Evolutionary conservation across 1,140 invertebrate genomes (phyloP).

Genomic region (Heliconius melpomene): DNA sequence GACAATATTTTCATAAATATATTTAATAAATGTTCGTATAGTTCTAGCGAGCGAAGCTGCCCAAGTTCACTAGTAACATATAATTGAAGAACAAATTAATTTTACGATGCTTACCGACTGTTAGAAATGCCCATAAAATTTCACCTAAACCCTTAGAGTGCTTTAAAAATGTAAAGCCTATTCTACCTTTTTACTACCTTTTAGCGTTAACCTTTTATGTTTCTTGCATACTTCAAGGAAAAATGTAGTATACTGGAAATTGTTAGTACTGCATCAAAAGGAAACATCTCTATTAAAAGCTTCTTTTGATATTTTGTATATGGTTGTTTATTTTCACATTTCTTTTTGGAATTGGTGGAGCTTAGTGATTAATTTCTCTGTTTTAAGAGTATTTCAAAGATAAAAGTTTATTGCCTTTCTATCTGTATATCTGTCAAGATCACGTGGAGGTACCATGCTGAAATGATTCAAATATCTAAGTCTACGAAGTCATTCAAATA

Average conservation of each 20-base stretch:
- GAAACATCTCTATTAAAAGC: constrained; percentile 1
- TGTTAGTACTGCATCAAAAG: not conserved
- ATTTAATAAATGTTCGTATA: too few relatives aligned
- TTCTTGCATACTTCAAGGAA: constrained; percentile 10
- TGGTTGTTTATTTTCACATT: not conserved
- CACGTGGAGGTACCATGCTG: too few relatives aligned
- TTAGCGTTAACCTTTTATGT: constrained; percentile 32
- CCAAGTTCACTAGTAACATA: not conserved
- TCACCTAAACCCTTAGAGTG: constrained; percentile 28
- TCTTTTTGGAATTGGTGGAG: not conserved
- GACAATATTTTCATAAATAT: too few relatives aligned
- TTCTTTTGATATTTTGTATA: not conserved
- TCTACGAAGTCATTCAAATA: too few relatives aligned
- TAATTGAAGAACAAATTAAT: constrained; percentile 15
- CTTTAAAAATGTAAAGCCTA: constrained; percentile 31
- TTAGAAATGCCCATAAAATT: constrained; percentile 29
- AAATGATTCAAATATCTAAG: too few relatives aligned
- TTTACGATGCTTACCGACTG: constrained; percentile 16
- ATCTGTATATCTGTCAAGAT: too few relatives aligned
- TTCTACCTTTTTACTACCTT: constrained; percentile 32
- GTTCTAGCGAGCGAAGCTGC: too few relatives aligned
- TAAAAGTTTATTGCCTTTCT: too few relatives aligned
- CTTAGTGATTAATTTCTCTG: not conserved
- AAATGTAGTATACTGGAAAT: constrained; percentile 1
- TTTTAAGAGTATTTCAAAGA: not conserved